Base-by-base conservation (phyloP, 2,797 vertebrate genomes). In the Pseudopleuronectes americanus region DNA sequence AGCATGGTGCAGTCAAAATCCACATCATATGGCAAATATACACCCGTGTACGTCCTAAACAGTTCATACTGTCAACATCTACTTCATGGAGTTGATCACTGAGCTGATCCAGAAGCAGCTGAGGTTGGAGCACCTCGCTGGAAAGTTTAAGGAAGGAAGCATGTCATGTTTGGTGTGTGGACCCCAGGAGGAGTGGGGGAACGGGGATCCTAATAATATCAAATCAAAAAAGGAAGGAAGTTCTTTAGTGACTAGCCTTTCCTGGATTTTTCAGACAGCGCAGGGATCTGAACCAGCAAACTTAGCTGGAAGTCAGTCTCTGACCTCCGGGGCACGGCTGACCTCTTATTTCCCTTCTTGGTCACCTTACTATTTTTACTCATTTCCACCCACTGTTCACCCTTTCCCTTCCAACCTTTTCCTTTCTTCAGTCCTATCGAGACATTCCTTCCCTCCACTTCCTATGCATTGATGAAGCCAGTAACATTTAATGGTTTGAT, bases 371-470 rank as follows among this genome's bases (percentile, higher is more conserved):
- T 41, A 38, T 73, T 83, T 60, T 36, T 0, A 43, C 28, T 68
- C 36, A 62, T 74, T 84, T 87, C 78, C 81, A 81, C 43, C 41
- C 55, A 67, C 51, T 68, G 64, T 79, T 79, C 54, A 51, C 52
- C 31, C 69, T 41, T 68, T 21, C 60, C 51, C 22, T 60, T 43
- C 26, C 8, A 45, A 64, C 53, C 6, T 51, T 70, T 77, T 60
- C 62, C 70, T 14, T 69, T 62, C 56, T 38, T n/a, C 16, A 60
- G 8, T 24, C 57, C 47, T 14, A 23, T 22, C 12, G 1, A 21
- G 41, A 57, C 57, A 13, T 58, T 14, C 41, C 22, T 12, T 52
- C 28, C 16, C 41, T 36, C 16, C 24, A 31, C 22, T 12, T 51
- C 26, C 2, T 61, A 60, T 38, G n/a, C 31, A 56, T 1, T 33